Conservation (phyloP, 2,113 vertebrate species). For the Callipepla californica region DNA sequence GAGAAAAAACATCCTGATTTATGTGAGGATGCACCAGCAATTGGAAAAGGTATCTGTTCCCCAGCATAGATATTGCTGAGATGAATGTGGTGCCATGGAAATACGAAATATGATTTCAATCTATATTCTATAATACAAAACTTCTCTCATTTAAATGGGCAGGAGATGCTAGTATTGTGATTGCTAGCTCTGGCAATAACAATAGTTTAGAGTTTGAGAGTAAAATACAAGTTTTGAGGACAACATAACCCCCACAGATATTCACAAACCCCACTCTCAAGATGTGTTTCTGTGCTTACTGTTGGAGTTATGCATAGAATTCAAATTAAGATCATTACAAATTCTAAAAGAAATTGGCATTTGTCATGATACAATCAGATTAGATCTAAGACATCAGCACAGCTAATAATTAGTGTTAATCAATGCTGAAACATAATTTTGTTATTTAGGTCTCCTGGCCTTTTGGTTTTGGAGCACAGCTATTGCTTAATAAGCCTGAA, state of each 20-base stretch:
- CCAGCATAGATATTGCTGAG: background rate
- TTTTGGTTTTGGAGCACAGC: background rate
- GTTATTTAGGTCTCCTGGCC: background rate
- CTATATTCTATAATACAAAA: background rate
- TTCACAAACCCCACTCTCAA: background rate
- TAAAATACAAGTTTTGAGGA: background rate
- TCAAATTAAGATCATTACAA: background rate
- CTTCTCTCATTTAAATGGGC: background rate
- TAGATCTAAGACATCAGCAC: background rate
- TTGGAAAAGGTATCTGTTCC: background rate
- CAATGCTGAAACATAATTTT: background rate
- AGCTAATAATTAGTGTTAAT: background rate
- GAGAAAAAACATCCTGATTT: background rate
- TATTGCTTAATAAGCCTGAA: background rate
- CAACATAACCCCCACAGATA: background rate
- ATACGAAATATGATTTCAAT: background rate
- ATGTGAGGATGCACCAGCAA: fast-evolving
- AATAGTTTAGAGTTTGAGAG: background rate
- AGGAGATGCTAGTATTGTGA: background rate
- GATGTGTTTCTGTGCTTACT: background rate
- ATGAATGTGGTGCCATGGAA: background rate
- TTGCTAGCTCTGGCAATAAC: background rate
- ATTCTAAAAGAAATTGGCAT: background rate
- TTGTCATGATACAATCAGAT: background rate
- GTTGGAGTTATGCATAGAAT: background rate